Base-by-base conservation (phyloP, 1,140 invertebrate species). In the Bombyx mandarina region DNA sequence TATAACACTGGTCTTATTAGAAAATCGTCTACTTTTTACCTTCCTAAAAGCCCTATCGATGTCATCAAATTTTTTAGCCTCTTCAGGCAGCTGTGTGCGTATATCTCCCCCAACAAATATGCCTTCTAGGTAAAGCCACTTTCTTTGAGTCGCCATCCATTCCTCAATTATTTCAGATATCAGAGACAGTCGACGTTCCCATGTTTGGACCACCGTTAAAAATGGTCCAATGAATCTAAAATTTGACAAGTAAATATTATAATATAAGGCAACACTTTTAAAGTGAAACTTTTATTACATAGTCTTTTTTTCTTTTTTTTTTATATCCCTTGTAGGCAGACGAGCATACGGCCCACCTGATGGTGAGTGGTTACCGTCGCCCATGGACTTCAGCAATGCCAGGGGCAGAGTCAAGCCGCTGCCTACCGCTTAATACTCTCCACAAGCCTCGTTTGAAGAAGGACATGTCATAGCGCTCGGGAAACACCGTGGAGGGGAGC, bases 51-150 rank as follows among this genome's bases (percentile, higher is more conserved):
- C 77, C 74, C 91, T 93, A 73, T 97, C 95, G 71, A 97, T 94
- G 60, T 94, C 91, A 76, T 97, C 95, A 88, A 98, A 98, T 78
- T 95, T 95, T 70, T 92, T 92, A 0, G 95, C 94, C 77, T 97
- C 95, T 12, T 96, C 94, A 0, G 95, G 95, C 53, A 98, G 79
- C 71, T 97, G 95, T 1, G 90, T 73, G 54, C 95, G 89, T 57
- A 98, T 97, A 75, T 97, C 95, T 9, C 94, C 94, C 1, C 94
- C 94, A 6, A 96, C 92, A 75, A 97, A 98, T 50, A 98, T 97
- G 0, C 95, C 95, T 76, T 97, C 96, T 57, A 98, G 86, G 74
- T 97, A 96, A 59, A 97, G 88, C 96, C 96, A 98, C 79, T 96
- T 97, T 61, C 92, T 89, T 73, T 97, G 96, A 3, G 95, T 91